Evolutionary conservation across 2,888 invertebrate species (phyloP).

Genomic region (Aphrophora alni): DNA sequence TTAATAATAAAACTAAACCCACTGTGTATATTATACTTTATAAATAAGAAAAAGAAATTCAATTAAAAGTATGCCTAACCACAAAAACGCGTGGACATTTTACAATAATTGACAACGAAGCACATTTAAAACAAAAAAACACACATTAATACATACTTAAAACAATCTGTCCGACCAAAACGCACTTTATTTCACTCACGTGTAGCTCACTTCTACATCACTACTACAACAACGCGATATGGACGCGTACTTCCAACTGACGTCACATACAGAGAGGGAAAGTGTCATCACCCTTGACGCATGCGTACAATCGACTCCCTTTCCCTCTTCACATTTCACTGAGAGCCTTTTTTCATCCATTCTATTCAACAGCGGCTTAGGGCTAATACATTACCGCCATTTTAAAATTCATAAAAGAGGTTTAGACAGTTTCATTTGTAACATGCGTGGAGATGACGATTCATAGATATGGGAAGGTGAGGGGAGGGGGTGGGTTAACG

Average conservation of each 20-base stretch:
- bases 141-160: too few relatives aligned
- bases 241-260: neutral
- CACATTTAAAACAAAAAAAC: too few relatives aligned
- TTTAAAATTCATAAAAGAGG: neutral
- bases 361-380: neutral
- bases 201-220: neutral
- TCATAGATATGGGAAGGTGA: too few relatives aligned
- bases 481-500: too few relatives aligned
- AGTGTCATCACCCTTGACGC: neutral
- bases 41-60: too few relatives aligned
- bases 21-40: too few relatives aligned
- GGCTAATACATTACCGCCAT: constrained; percentile 1
- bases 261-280: neutral
- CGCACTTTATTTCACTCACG: neutral
- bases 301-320: neutral
- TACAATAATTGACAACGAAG: too few relatives aligned
- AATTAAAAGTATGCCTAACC: too few relatives aligned
- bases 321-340: constrained; percentile 9
- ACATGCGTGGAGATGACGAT: neutral
- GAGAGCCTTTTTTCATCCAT: neutral
- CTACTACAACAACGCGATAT: neutral
- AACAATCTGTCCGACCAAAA: too few relatives aligned
- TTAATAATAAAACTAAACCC: too few relatives aligned
- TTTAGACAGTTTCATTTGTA: neutral
- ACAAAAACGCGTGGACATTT: too few relatives aligned